Evolutionary conservation across 1,140 invertebrate genomes (phyloP), one percentile per base, ranked within the genome.

Genomic region (Drosophila cardini): DNA sequence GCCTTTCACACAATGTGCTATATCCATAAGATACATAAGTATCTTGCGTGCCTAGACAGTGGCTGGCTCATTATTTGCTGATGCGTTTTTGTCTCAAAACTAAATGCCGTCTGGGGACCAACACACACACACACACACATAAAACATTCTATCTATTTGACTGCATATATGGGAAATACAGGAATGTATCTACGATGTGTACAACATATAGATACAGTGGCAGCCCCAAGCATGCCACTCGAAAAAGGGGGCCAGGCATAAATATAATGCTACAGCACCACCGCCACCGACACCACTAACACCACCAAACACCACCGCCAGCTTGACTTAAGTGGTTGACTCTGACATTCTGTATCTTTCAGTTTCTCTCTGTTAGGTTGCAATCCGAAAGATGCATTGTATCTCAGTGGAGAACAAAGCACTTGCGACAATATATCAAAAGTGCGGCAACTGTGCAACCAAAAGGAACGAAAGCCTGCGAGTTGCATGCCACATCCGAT

Each of bases 401-500:
- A 18, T 48, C 2, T 11, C 26, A 36, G 32, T 48, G 21, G 21
- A 26, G 21, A 26, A 55, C 68, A 74, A 70, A 74, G 55, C 72
- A 75, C 60, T 71, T 75, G 72, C 72, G 60, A 71, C 43, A 71
- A 75, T 75, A 71, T 75, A 75, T 75, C 72, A 75, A 63, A 71
- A 63, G 55, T 26, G 26, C 10, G 26, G 64, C 46, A 40, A 57
- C 46, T 13, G 42, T 16, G 45, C 32, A 42, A 18, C 13, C 46
- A 38, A n/a, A 26, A 26, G 8, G 5, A 42, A 26, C 48, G 15
- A n/a, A 11, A 10, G 13, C 2, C 57, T 48, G 8, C 26, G 10
- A 56, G 42, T 30, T 46, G 11, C 32, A 46, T 40, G 13, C 38
- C 13, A n/a, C 32, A 43, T 21, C n/a, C n/a, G 45, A 26, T 26